Conservation (phyloP, 2,113 vertebrate species). For the Pagrus major region DNA sequence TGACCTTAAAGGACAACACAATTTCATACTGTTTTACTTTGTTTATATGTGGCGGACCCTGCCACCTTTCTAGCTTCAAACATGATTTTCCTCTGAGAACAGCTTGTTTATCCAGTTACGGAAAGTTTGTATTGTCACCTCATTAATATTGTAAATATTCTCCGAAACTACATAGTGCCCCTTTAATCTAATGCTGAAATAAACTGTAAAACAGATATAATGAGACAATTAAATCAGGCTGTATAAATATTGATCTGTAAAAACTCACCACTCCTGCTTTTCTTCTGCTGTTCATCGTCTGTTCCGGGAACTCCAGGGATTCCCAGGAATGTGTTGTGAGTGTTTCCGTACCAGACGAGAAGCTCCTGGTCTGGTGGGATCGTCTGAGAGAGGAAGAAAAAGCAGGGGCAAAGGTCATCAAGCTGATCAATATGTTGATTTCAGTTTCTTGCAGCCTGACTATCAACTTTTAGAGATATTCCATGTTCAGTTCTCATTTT, state of each 20-base stretch:
- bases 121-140: no score
- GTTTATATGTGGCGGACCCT: no score
- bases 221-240: background rate
- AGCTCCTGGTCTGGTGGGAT: conserved; percentile 98
- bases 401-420: background rate
- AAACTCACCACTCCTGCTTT: conserved; percentile 89
- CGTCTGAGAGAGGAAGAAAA: conserved; percentile 80
- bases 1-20: no score
- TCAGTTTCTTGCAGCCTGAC: background rate
- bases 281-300: conserved; percentile 95
- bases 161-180: no score
- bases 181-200: no score
- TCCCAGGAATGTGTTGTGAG: conserved; percentile 96
- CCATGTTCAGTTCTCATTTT: background rate
- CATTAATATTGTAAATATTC: no score
- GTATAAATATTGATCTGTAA: background rate
- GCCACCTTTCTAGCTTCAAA: no score
- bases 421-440: background rate
- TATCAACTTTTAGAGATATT: background rate
- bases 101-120: no score
- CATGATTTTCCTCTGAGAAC: no score
- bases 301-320: conserved; percentile 93
- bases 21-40: no score
- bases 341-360: conserved; percentile 97
- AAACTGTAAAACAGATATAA: background rate